Percentiles rank a stretch among this genome's conserved stretches.
Conservation (phyloP, 35 echinoderm and acorn worm genomes). For the Lytechinus pictus region DNA sequence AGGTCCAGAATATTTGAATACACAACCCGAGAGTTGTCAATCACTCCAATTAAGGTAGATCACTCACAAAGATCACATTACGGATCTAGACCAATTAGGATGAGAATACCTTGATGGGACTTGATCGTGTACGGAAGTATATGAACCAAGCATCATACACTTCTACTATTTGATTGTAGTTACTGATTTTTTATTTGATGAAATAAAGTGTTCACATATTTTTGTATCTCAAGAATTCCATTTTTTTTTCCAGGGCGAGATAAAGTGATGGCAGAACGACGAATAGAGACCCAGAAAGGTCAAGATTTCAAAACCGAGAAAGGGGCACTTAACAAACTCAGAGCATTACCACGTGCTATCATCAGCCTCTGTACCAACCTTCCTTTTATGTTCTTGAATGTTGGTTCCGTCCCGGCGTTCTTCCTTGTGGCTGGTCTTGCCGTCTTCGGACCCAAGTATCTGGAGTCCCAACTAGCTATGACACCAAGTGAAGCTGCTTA, state of each 20-base stretch:
- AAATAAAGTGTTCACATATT: too few species aligned
- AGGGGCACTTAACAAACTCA: slow-evolving; percentile 74
- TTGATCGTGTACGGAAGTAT: too few species aligned
- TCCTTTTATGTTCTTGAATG: slow-evolving; percentile 91
- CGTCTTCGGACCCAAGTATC: slow-evolving; percentile 96
- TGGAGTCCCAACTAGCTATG: slow-evolving; percentile 88
- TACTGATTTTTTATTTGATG: too few species aligned
- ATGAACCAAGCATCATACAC: too few species aligned
- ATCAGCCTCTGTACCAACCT: slow-evolving; percentile 74
- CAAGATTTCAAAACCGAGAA: slow-evolving; percentile 66
- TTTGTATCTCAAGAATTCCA: too few species aligned
- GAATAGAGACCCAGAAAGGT: slow-evolving; percentile 75
- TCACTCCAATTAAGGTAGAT: too few species aligned
- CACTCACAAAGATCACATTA: too few species aligned
- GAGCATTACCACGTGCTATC: slow-evolving; percentile 80
- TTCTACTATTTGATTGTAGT: too few species aligned
- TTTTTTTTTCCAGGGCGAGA: slow-evolving; percentile 46
- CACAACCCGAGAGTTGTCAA: too few species aligned
- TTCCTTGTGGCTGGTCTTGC: slow-evolving; percentile 82
- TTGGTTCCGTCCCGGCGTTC: slow-evolving; percentile 70
- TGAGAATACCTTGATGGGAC: too few species aligned
- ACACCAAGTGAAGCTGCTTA: slow-evolving; percentile 71
- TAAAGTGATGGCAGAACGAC: slow-evolving; percentile 53
- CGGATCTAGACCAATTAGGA: too few species aligned
- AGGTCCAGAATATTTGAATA: too few species aligned